Evolutionary conservation across 2,113 vertebrate genomes (phyloP), one percentile per base, ranked within the genome.

Genomic region (Isichthys henryi): DNA sequence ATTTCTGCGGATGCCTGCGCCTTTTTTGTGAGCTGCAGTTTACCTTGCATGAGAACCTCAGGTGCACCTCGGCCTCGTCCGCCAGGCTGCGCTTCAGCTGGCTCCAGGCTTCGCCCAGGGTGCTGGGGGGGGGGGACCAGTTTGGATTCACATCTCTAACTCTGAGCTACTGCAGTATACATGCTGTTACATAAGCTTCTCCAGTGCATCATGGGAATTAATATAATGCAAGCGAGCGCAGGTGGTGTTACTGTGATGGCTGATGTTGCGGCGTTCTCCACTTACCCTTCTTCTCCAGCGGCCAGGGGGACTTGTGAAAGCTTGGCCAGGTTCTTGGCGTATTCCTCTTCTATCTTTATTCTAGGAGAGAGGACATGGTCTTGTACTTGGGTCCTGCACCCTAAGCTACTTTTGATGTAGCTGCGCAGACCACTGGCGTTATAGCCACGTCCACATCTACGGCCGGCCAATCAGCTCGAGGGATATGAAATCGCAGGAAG

Each of bases 261-360:
- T 84, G 21, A 3, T 84, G 9, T 85, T n/a, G 23, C 84, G 11
- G 50, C 39, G 83, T 49, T 15, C 89, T 48, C 52, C 62, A 91
- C 94, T 92, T 94, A 99, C 98, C 98, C 98, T 94, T 99, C 98
- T 92, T 99, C 98, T 93, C 98, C 97, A 0, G 96, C 95, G 27
- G 98, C 98, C 95, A 99, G 95, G 1, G 98, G 97, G 91, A 96
- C 98, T 94, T 98, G 97, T 86, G 98, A 99, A 88, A 99, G 95
- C 93, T 99, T 99, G 90, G 98, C 97, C 31, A 99, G 95, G 93
- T 99, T 99, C 94, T 99, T 99, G 77, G 98, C 97, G 53, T 99
- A 99, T 90, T 99, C 98, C 89, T 99, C 98, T 93, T 99, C 98
- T 90, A 99, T 99, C 95, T 98, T 99, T 96, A 99, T 99, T 95